phyloP scores from a whole-genome alignment of 2,888 invertebrate genomes.

The Hetaerina titia region DNA sequence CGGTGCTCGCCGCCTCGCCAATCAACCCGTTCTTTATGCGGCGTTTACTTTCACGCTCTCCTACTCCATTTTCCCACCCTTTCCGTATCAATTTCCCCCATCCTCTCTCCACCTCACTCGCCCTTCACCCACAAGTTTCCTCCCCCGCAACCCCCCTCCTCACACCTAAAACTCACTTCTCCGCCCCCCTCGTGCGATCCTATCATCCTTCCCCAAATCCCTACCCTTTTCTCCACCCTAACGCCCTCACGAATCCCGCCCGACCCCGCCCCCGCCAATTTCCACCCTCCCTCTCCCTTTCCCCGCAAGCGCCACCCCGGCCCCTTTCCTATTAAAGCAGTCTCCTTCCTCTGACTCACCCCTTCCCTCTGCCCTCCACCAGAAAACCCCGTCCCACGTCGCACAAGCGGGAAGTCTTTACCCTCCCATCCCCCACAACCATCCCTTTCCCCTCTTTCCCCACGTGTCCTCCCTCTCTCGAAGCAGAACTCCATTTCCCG shows the following conservation, averaged over 20 bases:
- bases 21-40: conserved; percentile 27
- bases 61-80: conserved; percentile 68
- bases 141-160: conserved; percentile 16
- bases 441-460: not conserved
- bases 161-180: not conserved
- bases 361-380: not conserved
- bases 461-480: not conserved
- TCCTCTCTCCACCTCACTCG: not conserved
- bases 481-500: conserved; percentile 49
- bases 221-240: conserved; percentile 61
- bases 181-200: not conserved
- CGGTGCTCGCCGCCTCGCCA: conserved; percentile 10
- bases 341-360: not conserved
- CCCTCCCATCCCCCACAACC: not conserved
- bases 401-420: not conserved
- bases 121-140: not conserved
- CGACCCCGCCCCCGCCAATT: conserved; percentile 52
- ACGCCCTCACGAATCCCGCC: conserved; percentile 59
- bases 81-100: conserved; percentile 25
- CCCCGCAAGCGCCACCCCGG: not conserved
- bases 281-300: not conserved
- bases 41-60: conserved; percentile 57
- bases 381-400: not conserved
- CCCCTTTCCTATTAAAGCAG: conserved; percentile 27
- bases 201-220: conserved; percentile 42